Evolutionary conservation across 2,113 vertebrate species (phyloP).

Genomic region (Eretmodus cyanostictus): DNA sequence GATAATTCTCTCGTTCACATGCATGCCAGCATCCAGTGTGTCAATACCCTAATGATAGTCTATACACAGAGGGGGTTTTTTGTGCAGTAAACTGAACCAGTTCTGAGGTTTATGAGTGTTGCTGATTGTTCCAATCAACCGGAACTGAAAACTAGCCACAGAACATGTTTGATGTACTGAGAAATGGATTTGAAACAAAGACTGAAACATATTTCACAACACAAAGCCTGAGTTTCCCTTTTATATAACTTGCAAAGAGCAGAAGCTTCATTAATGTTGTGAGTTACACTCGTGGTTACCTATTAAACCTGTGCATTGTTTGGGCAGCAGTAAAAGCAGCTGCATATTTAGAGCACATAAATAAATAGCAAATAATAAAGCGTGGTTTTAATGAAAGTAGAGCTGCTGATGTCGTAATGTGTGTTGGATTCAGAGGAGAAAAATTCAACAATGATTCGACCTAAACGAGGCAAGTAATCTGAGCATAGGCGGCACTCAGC

Average conservation of each 20-base stretch:
- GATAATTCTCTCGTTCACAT: neutral
- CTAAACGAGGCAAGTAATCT: neutral
- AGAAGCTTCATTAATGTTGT: neutral
- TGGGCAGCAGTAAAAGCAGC: neutral
- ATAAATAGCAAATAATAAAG: neutral
- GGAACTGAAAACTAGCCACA: neutral
- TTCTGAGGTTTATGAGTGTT: neutral
- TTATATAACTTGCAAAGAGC: neutral
- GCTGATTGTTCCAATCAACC: neutral
- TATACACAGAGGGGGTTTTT: rapidly evolving
- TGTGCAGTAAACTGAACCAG: neutral
- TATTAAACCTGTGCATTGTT: neutral
- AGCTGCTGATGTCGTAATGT: neutral
- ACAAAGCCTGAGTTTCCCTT: neutral
- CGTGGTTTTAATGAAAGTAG: neutral
- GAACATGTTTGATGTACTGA: neutral
- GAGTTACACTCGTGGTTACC: neutral
- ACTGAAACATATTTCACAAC: neutral
- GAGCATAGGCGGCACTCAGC: neutral
- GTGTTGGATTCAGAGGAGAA: neutral
- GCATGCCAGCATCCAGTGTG: neutral
- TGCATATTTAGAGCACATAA: neutral
- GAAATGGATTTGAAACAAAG: neutral
- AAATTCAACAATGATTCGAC: neutral
- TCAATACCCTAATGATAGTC: neutral